A percentile compares a stretch with the other conserved stretches of the same genome.
Evolutionary conservation across 2,797 vertebrate species (phyloP).

Genomic region (Gobio occitaniae): DNA sequence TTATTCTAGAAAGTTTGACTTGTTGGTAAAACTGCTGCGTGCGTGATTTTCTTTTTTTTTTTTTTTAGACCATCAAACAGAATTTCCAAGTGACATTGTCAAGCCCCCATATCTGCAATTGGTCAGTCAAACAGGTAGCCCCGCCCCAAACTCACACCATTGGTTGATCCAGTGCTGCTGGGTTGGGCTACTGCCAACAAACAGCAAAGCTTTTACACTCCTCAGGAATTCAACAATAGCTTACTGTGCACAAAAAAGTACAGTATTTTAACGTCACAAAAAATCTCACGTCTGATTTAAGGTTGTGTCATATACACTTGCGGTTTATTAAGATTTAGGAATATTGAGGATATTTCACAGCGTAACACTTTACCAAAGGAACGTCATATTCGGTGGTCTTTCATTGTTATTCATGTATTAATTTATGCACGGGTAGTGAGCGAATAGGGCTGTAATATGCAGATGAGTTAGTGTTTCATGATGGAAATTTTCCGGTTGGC

Average conservation of each 20-base stretch:
- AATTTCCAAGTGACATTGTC: background rate
- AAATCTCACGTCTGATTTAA: background rate
- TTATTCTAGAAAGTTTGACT: background rate
- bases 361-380: background rate
- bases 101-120: background rate
- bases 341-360: constrained; percentile 8
- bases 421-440: constrained; percentile 78
- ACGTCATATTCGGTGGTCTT: constrained; percentile 61
- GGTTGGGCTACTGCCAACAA: constrained; percentile 1
- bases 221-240: background rate
- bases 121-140: background rate
- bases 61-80: background rate
- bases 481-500: constrained; percentile 79
- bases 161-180: background rate
- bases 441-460: constrained; percentile 80
- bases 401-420: constrained; percentile 85
- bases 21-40: background rate
- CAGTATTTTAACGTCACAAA: background rate
- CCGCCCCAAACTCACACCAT: constrained; percentile 15
- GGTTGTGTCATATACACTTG: background rate
- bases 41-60: background rate
- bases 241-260: background rate
- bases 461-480: constrained; percentile 81
- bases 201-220: constrained; percentile 3
- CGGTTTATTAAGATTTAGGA: background rate